Evolutionary conservation across 1,140 invertebrate genomes (phyloP), one percentile per base, ranked within the genome.

Genomic region (Mizuhopecten yessoensis): DNA sequence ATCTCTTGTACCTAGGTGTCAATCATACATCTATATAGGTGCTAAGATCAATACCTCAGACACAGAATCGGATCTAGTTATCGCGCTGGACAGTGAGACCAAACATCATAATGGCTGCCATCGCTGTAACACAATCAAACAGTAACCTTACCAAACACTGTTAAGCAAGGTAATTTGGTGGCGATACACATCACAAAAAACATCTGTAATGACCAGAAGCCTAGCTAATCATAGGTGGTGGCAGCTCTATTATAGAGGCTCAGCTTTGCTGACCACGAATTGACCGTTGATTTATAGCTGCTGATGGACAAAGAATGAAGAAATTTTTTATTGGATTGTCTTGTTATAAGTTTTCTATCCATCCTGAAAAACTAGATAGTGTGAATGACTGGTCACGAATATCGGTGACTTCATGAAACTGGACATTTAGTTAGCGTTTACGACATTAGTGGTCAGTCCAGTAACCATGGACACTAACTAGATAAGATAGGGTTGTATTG

Each of bases 251-350:
- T 75, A 75, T 23, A n/a, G n/a, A n/a, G n/a, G 57, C n/a, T 17
- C 20, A 11, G 23, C 17, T 20, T 57, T 20, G 17, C 45, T 75
- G 57, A 75, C 57, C 57, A 75, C 57, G 1, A n/a, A n/a, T n/a
- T 29, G 15, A 75, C 1, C 23, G 17, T 9, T 7, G 57, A 75
- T 75, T 75, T 75, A 75, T 75, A 1, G n/a, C 57, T 75, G 57
- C 23, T 75, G 57, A 75, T 75, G 57, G 57, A 29, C 23, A 75
- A 75, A 75, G 57, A 75, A 75, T 75, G n/a, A n/a, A 75, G 23
- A 29, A n/a, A 75, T 17, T 75, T 75, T 75, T 29, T 75, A 75
- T 29, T 75, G 23, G n/a, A 75, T 29, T 29, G 23, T 75, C 45
- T 49, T 49, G 45, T 49, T 17, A 20, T 39, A 39, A 5, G 36